Base-by-base conservation (phyloP, 2,797 vertebrate genomes). In the Gadopsis bispinosus region DNA sequence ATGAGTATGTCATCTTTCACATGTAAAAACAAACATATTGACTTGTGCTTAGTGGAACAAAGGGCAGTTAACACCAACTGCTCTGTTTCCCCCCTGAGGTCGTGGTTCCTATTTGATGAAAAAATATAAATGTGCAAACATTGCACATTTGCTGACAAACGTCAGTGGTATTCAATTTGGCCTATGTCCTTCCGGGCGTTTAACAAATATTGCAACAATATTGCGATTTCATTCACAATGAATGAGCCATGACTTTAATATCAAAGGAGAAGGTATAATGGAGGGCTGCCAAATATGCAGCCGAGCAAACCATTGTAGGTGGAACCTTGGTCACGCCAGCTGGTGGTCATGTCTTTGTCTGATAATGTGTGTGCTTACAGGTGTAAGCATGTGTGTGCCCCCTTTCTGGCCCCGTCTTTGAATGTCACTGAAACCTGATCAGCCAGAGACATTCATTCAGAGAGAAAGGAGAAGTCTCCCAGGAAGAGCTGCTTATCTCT, bases 221-320 rank as follows among this genome's bases (percentile, higher is more conserved):
- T 73, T 81, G 66, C 7, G 47, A 85, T 88, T 89, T 88, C 22
- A 26, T 73, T 73, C 31, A 65, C 77, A 75, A 84, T 82, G 89
- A 92, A 91, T 91, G 87, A 92, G 87, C 71, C 81, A 66, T 88
- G 83, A 89, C 84, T 84, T 86, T 80, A 81, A 88, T 83, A 85
- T 87, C 41, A 69, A 58, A 72, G 69, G 75, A 69, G 60, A 54
- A 41, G 50, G 47, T 67, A 63, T 61, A 43, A 77, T 55, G 31
- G 56, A 69, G 45, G 26, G 33, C 29, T 63, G 78, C 29, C 33
- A 66, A 73, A 81, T 43, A 59, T 37, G 76, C 17, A 62, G 26
- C 29, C 20, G 31, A 71, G 68, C 8, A 48, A 78, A 81, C 4
- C 31, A n/a, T 22, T 80, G 29, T 19, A 50, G 41, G 20, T 43